These are phyloP conservation scores for Platorchestia sp. DNA, from an alignment of 1,140 invertebrate species.

Conservation along the genomic window DNA sequence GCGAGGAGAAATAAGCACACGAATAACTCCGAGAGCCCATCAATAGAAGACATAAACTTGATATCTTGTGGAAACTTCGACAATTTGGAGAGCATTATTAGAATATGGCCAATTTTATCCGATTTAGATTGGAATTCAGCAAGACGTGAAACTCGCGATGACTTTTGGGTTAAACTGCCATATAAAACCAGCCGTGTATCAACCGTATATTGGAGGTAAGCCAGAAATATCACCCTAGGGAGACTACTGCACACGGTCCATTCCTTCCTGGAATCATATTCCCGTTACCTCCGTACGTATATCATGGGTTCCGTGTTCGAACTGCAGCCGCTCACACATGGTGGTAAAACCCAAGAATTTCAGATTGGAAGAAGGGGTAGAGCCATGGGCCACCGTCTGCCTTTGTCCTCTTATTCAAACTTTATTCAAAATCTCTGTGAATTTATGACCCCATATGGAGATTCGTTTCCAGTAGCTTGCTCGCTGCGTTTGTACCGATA, in stretches of 20 bases:
- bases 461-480: conserved; percentile 24
- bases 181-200: conserved; percentile 54
- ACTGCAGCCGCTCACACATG: neutral
- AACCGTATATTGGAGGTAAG: conserved; percentile 52
- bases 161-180: conserved; percentile 45
- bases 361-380: conserved; percentile 22
- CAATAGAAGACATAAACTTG: conserved; percentile 46
- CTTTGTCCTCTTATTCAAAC: conserved; percentile 65
- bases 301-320: neutral
- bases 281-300: neutral
- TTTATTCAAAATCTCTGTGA: conserved; percentile 67
- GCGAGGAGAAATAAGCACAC: neutral
- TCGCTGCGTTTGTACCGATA: neutral
- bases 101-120: conserved; percentile 47
- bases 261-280: neutral
- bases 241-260: neutral
- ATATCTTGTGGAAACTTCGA: conserved; percentile 34
- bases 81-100: conserved; percentile 45
- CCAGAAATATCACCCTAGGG: conserved; percentile 48
- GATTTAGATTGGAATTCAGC: conserved; percentile 54
- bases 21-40: neutral
- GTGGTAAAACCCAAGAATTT: neutral
- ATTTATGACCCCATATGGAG: conserved; percentile 66
- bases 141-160: conserved; percentile 50
- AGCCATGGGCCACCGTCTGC: conserved; percentile 45